Conservation (phyloP, 2,113 vertebrate genomes). For the Myotis lucifugus region DNA sequence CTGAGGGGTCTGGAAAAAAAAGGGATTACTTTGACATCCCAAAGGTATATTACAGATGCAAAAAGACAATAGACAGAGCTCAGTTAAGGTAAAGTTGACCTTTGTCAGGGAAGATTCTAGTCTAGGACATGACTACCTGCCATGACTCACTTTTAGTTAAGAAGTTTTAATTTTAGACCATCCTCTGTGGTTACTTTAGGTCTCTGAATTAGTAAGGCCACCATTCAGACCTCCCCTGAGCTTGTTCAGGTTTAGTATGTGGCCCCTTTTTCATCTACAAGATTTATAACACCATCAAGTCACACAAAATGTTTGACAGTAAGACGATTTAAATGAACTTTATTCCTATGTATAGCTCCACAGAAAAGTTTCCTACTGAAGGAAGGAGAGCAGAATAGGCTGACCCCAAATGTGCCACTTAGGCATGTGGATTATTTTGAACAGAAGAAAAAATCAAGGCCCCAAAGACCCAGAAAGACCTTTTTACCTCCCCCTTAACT, state of each 20-base stretch:
- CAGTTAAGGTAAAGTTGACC: neutral
- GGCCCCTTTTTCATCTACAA: neutral
- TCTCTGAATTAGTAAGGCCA: neutral
- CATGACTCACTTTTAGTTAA: neutral
- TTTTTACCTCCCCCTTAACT: neutral
- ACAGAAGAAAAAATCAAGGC: neutral
- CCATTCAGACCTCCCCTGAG: neutral
- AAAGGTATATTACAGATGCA: neutral
- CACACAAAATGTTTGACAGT: conserved; percentile 38
- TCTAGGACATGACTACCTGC: neutral
- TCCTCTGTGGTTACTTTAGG: neutral
- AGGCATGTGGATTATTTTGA: neutral
- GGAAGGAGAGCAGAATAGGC: neutral
- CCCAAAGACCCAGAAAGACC: neutral
- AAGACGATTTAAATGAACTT: conserved; percentile 57
- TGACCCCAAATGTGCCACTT: neutral
- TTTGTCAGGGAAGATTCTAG: neutral
- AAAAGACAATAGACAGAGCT: neutral
- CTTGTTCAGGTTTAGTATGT: neutral
- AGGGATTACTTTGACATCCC: neutral
- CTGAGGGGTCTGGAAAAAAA: neutral
- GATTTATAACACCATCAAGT: conserved; percentile 14
- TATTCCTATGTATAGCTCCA: conserved; percentile 13
- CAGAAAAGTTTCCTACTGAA: conserved; percentile 7
- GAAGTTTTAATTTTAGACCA: neutral